Evolutionary conservation across 2,888 invertebrate genomes (phyloP).

Genomic region (Coecobrya sp.): DNA sequence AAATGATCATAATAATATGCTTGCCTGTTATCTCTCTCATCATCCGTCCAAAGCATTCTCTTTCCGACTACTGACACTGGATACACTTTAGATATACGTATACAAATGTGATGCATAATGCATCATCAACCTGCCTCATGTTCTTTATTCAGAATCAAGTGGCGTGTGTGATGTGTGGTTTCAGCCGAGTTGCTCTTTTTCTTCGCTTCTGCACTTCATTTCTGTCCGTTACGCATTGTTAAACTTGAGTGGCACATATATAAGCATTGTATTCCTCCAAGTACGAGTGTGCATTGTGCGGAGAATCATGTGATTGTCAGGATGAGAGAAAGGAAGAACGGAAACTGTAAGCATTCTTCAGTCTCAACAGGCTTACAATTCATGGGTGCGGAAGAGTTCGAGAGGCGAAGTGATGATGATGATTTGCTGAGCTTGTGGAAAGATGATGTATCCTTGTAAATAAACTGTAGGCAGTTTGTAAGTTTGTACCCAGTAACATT

Average conservation of each 20-base stretch:
- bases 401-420: background rate
- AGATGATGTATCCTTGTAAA: background rate
- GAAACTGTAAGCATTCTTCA: slow-evolving; percentile 21
- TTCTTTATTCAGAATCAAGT: slow-evolving; percentile 43
- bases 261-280: slow-evolving; percentile 15
- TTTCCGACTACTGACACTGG: slow-evolving; percentile 3
- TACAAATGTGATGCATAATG: background rate
- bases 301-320: background rate
- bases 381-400: background rate
- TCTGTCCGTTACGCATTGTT: slow-evolving; percentile 28
- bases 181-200: slow-evolving; percentile 34
- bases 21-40: background rate
- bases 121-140: background rate
- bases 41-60: background rate
- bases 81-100: background rate
- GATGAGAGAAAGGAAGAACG: slow-evolving; percentile 10
- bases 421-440: background rate
- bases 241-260: slow-evolving; percentile 13
- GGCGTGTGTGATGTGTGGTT: slow-evolving; percentile 3
- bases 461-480: background rate
- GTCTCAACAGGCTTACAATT: background rate
- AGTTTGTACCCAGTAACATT: background rate
- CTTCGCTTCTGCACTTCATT: background rate
- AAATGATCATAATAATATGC: slow-evolving; percentile 6
- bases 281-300: background rate